Conservation (phyloP, 2,888 invertebrate genomes). For the Drosophila koepferae region DNA sequence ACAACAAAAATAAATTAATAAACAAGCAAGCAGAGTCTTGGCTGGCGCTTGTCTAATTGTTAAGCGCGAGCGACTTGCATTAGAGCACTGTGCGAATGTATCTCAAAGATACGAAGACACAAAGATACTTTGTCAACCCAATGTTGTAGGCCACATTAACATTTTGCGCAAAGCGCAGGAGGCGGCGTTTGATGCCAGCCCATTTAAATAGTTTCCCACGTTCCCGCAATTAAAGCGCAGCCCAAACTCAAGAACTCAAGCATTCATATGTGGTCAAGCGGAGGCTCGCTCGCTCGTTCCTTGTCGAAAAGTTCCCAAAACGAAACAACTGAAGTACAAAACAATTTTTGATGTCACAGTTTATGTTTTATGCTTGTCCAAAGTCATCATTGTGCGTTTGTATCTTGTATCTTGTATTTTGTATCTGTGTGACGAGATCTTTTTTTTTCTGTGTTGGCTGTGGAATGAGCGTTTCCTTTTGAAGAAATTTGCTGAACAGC, state of each 20-base stretch:
- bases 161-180: slow-evolving; percentile 55
- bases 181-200: slow-evolving; percentile 51
- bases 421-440: slow-evolving; percentile 13
- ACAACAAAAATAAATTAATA: neutral
- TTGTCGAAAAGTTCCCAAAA: slow-evolving; percentile 24
- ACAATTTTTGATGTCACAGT: slow-evolving; percentile 54
- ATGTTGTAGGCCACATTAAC: slow-evolving; percentile 36
- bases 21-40: neutral
- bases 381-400: slow-evolving; percentile 33
- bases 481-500: slow-evolving; percentile 62
- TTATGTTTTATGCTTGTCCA: slow-evolving; percentile 42
- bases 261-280: slow-evolving; percentile 36
- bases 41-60: slow-evolving; percentile 64
- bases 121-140: slow-evolving; percentile 47
- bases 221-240: slow-evolving; percentile 72
- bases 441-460: neutral
- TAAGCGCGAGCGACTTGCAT: slow-evolving; percentile 70
- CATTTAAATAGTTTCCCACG: slow-evolving; percentile 77
- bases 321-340: slow-evolving; percentile 2
- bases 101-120: slow-evolving; percentile 42
- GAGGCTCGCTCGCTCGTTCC: slow-evolving; percentile 5
- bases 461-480: slow-evolving; percentile 28
- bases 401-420: slow-evolving; percentile 55
- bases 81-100: slow-evolving; percentile 56
- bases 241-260: slow-evolving; percentile 28